phyloP scores from a whole-genome alignment of 2,797 vertebrate genomes.

The Psittacula echo region DNA sequence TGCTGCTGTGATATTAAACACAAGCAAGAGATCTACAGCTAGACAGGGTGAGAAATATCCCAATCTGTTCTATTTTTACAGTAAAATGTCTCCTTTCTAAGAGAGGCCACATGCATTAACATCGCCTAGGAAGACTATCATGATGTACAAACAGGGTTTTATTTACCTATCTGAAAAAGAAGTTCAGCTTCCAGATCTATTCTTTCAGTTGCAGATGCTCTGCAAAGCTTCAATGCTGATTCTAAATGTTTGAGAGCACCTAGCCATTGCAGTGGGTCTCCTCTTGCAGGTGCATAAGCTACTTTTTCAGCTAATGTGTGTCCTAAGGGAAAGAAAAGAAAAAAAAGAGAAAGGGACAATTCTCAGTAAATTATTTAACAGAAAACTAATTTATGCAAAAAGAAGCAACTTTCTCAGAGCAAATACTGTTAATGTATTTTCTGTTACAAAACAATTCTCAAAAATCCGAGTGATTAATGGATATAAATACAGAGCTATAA shows the following conservation, averaged over 20 bases:
- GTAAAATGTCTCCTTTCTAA: neutral
- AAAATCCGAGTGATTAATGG: neutral
- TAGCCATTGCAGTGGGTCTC: slow-evolving; percentile 65
- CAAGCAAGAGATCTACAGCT: neutral
- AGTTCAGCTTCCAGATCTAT: slow-evolving; percentile 82
- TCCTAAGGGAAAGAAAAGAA: slow-evolving; percentile 69
- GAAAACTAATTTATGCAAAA: neutral
- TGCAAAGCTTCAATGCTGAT: slow-evolving; percentile 77
- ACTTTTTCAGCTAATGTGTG: slow-evolving; percentile 69
- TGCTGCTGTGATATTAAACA: neutral
- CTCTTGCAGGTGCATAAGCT: slow-evolving; percentile 15
- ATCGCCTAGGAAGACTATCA: neutral
- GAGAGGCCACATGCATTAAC: neutral
- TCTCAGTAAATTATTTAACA: neutral
- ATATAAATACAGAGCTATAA: neutral
- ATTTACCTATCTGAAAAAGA: slow-evolving; percentile 83
- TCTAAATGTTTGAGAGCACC: slow-evolving; percentile 71
- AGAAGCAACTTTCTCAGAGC: neutral
- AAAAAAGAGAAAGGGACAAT: neutral
- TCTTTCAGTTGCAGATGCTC: slow-evolving; percentile 67
- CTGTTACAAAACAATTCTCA: neutral
- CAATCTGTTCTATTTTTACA: neutral
- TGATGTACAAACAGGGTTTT: neutral
- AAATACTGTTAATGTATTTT: neutral
- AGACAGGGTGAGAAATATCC: neutral